phyloP scores from a whole-genome alignment of 2,888 invertebrate species.

The Acanthoscelides obtectus region DNA sequence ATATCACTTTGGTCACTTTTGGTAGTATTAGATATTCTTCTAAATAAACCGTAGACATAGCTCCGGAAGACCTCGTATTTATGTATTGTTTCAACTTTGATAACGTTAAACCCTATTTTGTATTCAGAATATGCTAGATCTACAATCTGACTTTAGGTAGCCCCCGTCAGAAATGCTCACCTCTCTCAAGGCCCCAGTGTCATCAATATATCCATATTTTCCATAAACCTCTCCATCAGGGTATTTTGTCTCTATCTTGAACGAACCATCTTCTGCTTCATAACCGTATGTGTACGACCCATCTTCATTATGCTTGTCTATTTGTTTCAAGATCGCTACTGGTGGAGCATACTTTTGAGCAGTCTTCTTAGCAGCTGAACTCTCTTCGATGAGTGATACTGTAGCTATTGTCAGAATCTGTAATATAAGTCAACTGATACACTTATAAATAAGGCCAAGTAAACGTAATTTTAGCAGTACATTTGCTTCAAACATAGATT shows the following conservation, averaged over 20 bases:
- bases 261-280: slow-evolving; percentile 81
- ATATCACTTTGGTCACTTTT: no score
- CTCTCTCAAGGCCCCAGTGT: slow-evolving; percentile 67
- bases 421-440: no score
- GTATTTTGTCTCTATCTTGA: slow-evolving; percentile 85
- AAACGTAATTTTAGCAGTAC: no score
- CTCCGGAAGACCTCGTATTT: no score
- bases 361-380: slow-evolving; percentile 43
- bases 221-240: slow-evolving; percentile 79
- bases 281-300: slow-evolving; percentile 87
- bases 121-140: no score
- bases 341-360: slow-evolving; percentile 62
- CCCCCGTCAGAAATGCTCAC: slow-evolving; percentile 24
- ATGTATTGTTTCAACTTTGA: no score
- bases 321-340: slow-evolving; percentile 76
- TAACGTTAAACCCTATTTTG: no score
- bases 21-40: no score
- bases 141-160: no score
- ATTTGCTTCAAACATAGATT: no score
- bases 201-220: slow-evolving; percentile 86
- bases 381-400: slow-evolving; percentile 24
- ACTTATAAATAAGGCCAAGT: no score
- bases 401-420: background rate
- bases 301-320: slow-evolving; percentile 81
- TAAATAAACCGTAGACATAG: no score